Percentiles rank a stretch among this genome's conserved stretches.
These are phyloP conservation scores for Hyles lineata DNA, from an alignment of 2,888 invertebrate species.

Conservation along the genomic window DNA sequence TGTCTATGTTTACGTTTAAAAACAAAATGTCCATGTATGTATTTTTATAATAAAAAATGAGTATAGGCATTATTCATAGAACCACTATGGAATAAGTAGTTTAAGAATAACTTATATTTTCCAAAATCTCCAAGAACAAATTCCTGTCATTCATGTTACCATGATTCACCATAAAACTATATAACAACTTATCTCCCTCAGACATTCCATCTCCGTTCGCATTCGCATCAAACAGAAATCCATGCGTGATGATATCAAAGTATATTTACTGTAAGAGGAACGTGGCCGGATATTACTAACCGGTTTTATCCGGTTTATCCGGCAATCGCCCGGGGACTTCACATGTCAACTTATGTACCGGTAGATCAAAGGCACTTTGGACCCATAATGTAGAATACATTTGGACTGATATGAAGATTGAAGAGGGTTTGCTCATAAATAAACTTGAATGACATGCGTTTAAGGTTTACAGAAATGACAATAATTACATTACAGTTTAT, in stretches of 20 bases:
- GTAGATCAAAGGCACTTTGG: conserved; percentile 14
- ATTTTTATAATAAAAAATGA: too few species aligned
- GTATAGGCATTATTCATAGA: too few species aligned
- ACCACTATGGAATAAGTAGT: too few species aligned
- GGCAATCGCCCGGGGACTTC: conserved; percentile 62
- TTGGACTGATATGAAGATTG: conserved; percentile 7
- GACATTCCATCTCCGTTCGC: conserved; percentile 27
- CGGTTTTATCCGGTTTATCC: conserved; percentile 67
- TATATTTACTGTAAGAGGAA: conserved; percentile 40
- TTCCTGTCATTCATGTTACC: too few species aligned
- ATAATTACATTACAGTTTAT: too few species aligned
- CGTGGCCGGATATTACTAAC: conserved; percentile 71
- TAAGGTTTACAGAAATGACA: too few species aligned
- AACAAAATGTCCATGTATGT: too few species aligned
- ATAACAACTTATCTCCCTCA: not conserved
- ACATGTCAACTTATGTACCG: conserved; percentile 25
- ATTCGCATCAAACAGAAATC: conserved; percentile 31
- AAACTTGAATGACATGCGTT: too few species aligned
- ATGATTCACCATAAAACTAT: too few species aligned
- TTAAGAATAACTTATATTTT: too few species aligned
- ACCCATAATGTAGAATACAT: not conserved
- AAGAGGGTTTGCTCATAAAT: not conserved
- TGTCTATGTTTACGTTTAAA: too few species aligned
- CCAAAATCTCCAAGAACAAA: too few species aligned
- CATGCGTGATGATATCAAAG: conserved; percentile 48